Base-by-base conservation (phyloP, 2,113 vertebrate species). In the Geothlypis trichas region DNA sequence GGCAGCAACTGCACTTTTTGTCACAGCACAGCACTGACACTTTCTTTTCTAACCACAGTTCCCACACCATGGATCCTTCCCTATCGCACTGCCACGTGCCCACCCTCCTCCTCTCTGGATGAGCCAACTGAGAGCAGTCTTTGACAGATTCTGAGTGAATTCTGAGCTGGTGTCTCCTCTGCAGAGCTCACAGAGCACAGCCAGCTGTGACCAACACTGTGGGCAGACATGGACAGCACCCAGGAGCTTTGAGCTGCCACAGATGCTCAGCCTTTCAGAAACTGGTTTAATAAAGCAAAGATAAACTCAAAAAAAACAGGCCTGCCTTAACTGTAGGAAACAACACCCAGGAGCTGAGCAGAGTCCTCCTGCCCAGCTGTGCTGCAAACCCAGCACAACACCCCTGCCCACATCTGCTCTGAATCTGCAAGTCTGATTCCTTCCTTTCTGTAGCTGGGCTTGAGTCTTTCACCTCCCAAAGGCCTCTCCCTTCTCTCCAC, bases 1-100 rank as follows among this genome's bases (percentile, higher is more conserved):
- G 35, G 59, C 59, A 92, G 85, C 54, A 83, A 67, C 1, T 88
- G 72, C 39, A 93, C 73, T 93, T 80, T 54, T 73, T 74, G 49
- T 51, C 74, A 58, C 26, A 77, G 83, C 47, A 55, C 76, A 59
- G 88, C 86, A 63, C 0, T 7, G 0, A 52, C 2, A 1, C 11
- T 37, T 92, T 42, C 72, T 59, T 9, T 41, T 63, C 72, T 5
- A 42, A 10, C 7, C 3, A 11, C 4, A 9, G 44, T 8, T 71
- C 86, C 76, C 15, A 31, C 57, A 47, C 12, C 35, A 10, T 0
- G 4, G 42, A 72, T n/a, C 58, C 67, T 30, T 39, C 63, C 63
- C 75, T 1, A 5, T 21, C 0, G 0, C n/a, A 10, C 18, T 20
- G 87, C 68, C 1, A 6, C 0, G 0, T 26, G 54, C 46, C 51